phyloP scores from a whole-genome alignment of 2,113 vertebrate species.

The Passer domesticus region DNA sequence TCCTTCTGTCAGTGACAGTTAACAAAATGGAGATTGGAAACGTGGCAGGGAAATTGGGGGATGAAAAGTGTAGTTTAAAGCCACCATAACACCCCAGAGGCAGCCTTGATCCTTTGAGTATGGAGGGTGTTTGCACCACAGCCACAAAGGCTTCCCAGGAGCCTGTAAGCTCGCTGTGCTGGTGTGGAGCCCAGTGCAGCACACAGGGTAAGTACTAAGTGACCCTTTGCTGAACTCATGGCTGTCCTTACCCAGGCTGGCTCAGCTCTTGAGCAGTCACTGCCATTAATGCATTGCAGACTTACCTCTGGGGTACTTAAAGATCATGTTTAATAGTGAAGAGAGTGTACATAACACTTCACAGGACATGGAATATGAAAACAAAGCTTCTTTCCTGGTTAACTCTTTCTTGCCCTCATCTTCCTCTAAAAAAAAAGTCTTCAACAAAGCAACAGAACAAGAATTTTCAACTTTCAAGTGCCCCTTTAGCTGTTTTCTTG shows the following conservation, averaged over 20 bases:
- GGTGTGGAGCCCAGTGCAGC: neutral
- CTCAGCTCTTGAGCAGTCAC: neutral
- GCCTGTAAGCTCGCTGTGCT: fast-evolving
- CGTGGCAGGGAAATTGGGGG: fast-evolving
- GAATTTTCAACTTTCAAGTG: neutral
- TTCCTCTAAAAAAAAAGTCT: neutral
- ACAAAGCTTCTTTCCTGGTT: neutral
- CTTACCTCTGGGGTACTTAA: neutral
- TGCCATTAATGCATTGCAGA: neutral
- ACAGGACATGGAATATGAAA: neutral
- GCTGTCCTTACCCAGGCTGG: neutral
- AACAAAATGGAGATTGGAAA: neutral
- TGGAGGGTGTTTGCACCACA: neutral
- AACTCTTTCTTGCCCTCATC: neutral
- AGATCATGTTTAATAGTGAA: neutral
- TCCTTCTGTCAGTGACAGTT: neutral
- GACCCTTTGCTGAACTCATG: neutral
- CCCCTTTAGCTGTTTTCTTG: neutral
- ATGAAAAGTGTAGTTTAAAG: neutral
- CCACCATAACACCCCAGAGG: neutral
- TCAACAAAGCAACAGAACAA: neutral
- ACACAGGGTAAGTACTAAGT: neutral
- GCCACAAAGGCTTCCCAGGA: neutral
- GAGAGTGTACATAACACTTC: neutral
- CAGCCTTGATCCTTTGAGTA: neutral